Base-by-base conservation (phyloP, 2,888 invertebrate genomes). In the Ganaspis brasiliensis region DNA sequence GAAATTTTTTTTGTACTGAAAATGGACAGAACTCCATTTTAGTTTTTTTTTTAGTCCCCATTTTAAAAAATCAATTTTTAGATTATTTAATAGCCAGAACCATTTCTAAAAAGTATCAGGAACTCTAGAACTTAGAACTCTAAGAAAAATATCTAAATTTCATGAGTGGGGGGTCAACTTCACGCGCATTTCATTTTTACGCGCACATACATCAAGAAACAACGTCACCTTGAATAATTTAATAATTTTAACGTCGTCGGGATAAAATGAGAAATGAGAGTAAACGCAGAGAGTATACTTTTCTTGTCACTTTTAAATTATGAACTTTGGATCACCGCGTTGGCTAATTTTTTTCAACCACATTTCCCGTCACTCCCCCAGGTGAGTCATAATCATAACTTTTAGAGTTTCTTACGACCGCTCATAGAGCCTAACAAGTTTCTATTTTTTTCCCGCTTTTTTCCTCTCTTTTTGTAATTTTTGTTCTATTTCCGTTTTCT, bases 401-500 rank as follows among this genome's bases (percentile, higher is more conserved):
- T 52, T 52, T 52, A 16, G 16, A 52, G 19, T 52, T 19, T 52
- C 19, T 16, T 52, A 67, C 45, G 67, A 24, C n/a, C 24, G n/a
- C 67, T 40, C 45, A 21, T n/a, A 67, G 45, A 24, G n/a, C 21
- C 24, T 67, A 45, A 67, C 67, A 67, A 67, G 67, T 40, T 63
- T 63, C n/a, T n/a, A n/a, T 59, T 59, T 26, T 31, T 31, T 31
- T 31, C 6, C 6, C 6, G 3, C 2, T 31, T 31, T 31, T 31
- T 6, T 31, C 3, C 31, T 31, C 31, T 6, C 31, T 31, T 31
- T 31, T 31, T 4, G 2, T 31, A 6, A 6, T 6, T 19, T n/a
- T 59, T 21, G 2, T 31, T 12, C 21, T 49, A 14, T n/a, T 16
- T 49, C 45, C 14, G 8, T 49, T 49, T n/a, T 49, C 12, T 49